These are phyloP conservation scores for Pheosia gnoma DNA, from an alignment of 2,888 invertebrate species.

Conservation along the genomic window DNA sequence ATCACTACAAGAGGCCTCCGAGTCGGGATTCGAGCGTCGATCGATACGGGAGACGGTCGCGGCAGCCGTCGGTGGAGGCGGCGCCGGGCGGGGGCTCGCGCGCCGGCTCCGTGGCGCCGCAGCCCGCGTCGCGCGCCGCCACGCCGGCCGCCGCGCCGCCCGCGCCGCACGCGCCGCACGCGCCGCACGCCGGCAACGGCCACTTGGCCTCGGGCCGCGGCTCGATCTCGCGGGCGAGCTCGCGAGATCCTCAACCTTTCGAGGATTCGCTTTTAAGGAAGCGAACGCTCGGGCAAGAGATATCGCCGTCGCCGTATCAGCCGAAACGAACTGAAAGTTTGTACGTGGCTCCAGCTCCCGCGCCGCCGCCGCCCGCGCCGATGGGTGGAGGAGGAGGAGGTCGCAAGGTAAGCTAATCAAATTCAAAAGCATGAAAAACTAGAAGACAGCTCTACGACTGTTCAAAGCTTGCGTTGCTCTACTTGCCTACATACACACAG, in stretches of 20 bases:
- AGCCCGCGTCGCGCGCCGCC: conserved; percentile 88
- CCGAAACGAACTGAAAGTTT: conserved; percentile 96
- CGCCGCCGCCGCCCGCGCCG: conserved; percentile 74
- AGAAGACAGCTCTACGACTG: not conserved
- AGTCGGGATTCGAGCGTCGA: conserved; percentile 95
- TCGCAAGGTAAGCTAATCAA: conserved; percentile 64
- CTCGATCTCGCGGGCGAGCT: conserved; percentile 79
- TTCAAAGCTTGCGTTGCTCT: no score
- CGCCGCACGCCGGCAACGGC: conserved; percentile 86
- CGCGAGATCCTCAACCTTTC: conserved; percentile 86
- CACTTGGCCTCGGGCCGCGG: conserved; percentile 85
- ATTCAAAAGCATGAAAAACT: no score
- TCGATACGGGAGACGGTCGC: conserved; percentile 90
- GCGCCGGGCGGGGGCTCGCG: conserved; percentile 83
- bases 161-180: conserved; percentile 58
- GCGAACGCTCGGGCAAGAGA: conserved; percentile 93
- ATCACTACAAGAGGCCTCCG: conserved; percentile 96
- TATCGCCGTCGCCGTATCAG: conserved; percentile 93
- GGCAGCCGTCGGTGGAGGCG: conserved; percentile 92
- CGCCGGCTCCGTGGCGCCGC: conserved; percentile 90
- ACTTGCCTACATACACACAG: no score
- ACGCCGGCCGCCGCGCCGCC: conserved; percentile 70
- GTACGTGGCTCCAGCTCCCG: conserved; percentile 84
- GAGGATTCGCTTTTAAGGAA: conserved; percentile 93
- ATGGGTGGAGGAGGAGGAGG: conserved; percentile 69